A percentile compares a stretch with the other conserved stretches of the same genome.
Evolutionary conservation across 2,797 vertebrate species (phyloP).

Genomic region (Sus cebifrons): DNA sequence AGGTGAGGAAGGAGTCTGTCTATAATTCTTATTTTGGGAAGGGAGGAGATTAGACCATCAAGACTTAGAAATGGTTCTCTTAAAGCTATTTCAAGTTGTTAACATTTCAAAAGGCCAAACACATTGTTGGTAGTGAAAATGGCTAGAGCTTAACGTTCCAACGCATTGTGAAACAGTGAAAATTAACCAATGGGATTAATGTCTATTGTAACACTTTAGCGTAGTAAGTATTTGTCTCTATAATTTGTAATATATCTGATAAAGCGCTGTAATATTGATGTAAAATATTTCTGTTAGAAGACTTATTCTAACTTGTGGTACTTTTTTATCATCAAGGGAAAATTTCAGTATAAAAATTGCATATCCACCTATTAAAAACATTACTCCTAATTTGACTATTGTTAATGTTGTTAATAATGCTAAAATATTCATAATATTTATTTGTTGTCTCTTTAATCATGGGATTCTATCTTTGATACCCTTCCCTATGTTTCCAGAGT

Average conservation of each 20-base stretch:
- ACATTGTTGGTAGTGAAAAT: background rate
- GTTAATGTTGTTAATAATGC: background rate
- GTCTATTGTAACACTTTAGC: background rate
- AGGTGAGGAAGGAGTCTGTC: background rate
- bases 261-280: background rate
- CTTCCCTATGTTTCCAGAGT: background rate
- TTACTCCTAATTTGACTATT: constrained; percentile 37
- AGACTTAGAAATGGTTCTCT: background rate
- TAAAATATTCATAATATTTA: constrained; percentile 14
- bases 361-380: background rate
- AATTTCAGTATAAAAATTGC: constrained; percentile 40
- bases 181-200: background rate
- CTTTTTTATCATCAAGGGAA: constrained; percentile 44
- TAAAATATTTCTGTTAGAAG: constrained; percentile 14
- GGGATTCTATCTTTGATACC: constrained; percentile 11
- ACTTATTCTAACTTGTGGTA: background rate
- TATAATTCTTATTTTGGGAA: background rate
- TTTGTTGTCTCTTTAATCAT: constrained; percentile 20
- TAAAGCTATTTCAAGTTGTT: background rate
- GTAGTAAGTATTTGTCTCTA: background rate
- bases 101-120: background rate
- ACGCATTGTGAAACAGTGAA: constrained; percentile 16
- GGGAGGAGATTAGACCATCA: background rate
- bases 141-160: background rate
- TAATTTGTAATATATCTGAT: constrained; percentile 34